Base-by-base conservation (phyloP, 2,113 vertebrate species). In the Pygoscelis antarcticus region DNA sequence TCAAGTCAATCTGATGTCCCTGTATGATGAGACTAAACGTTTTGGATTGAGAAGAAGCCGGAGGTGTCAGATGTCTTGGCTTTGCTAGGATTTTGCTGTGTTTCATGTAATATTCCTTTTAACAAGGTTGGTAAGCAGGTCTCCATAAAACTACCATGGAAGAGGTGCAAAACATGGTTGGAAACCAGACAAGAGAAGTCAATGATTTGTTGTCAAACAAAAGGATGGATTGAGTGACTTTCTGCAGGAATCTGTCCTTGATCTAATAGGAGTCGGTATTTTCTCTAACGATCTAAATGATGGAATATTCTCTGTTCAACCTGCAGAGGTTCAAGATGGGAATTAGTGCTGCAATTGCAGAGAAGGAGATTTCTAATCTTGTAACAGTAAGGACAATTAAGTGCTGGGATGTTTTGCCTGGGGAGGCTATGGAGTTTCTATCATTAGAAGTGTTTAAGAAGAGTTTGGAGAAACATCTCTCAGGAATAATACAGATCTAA, bases 151-250 rank as follows among this genome's bases (percentile, higher is more conserved):
- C 57, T 68, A 10, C 70, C 0, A 5, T 65, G 94, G 82, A 66
- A 92, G 79, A 76, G 54, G 84, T 30, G 75, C 70, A 93, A 90
- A 89, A 65, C 58, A 61, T 2, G 44, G 75, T 21, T 96, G 92
- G 87, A 90, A 94, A 88, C 58, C 84, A 93, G 95, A 83, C 94
- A 75, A 78, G 81, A 85, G 70, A 38, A 79, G 87, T 90, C 87
- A 96, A 91, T 85, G 93, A 83, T 54, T 94, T 58, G 84, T 92
- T 97, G 95, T 95, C 96, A 93, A 60, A 55, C 0, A 3, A 36
- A 90, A 95, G 82, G 92, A 96, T 93, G 95, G 95, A 97, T 95
- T 71, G 91, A 93, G 87, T 87, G 84, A 44, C 74, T 96, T 95
- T 83, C 70, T 90, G 90, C 66, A 83, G 82, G 90, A 96, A 90